Conservation (phyloP, 2,797 vertebrate species). For the Lagocephalus sceleratus region DNA sequence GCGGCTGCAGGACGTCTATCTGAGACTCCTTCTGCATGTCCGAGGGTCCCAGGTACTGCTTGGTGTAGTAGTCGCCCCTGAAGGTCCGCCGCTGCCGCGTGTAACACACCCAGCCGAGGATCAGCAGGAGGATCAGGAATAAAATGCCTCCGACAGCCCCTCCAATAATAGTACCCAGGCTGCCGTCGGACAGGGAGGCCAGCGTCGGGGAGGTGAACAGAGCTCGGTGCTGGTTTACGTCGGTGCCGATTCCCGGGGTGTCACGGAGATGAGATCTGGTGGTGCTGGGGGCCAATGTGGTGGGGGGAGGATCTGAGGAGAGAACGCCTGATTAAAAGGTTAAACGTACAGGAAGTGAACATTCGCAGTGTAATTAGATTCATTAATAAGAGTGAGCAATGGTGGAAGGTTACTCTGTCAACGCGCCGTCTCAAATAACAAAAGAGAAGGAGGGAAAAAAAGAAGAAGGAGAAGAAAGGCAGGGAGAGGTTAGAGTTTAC, state of each 20-base stretch:
- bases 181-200: conserved; percentile 82
- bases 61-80: conserved; percentile 97
- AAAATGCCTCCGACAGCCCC: conserved; percentile 89
- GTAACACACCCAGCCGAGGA: conserved; percentile 82
- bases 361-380: conserved; percentile 34
- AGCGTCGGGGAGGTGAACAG: conserved; percentile 84
- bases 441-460: conserved; percentile 33
- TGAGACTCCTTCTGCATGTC: conserved; percentile 98
- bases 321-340: conserved; percentile 70
- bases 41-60: conserved; percentile 94
- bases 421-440: conserved; percentile 36
- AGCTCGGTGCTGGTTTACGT: conserved; percentile 74
- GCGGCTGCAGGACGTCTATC: conserved; percentile 93
- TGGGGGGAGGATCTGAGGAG: conserved; percentile 91
- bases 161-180: conserved; percentile 86
- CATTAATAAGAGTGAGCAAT: conserved; percentile 35
- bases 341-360: conserved; percentile 69
- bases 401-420: conserved; percentile 18
- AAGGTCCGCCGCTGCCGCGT: conserved; percentile 93
- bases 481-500: conserved; percentile 48
- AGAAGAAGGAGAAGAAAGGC: conserved; percentile 25
- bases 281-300: conserved; percentile 84
- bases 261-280: conserved; percentile 70
- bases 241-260: conserved; percentile 78
- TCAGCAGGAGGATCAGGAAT: conserved; percentile 85